phyloP scores from a whole-genome alignment of 1,140 invertebrate genomes.

The Drosophila saltans region DNA sequence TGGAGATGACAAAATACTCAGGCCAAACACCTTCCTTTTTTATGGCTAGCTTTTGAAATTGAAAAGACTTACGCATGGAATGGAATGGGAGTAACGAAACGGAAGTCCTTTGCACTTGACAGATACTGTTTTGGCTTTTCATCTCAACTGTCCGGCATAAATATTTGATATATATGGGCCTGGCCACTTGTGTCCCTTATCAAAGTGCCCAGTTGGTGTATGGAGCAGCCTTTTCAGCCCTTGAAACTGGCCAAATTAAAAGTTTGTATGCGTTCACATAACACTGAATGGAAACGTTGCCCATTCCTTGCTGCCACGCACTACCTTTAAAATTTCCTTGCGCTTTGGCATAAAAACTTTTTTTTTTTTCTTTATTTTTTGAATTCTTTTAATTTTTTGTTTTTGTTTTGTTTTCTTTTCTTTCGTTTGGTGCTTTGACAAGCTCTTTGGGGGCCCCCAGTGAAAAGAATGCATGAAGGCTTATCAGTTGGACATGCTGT shows the following conservation, averaged over 20 bases:
- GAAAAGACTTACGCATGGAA: too few relatives aligned
- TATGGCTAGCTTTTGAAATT: too few relatives aligned
- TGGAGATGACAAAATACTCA: too few relatives aligned
- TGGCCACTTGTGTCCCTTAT: constrained; percentile 19
- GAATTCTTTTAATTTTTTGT: constrained; percentile 53
- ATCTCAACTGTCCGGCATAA: constrained; percentile 57
- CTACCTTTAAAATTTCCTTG: constrained; percentile 67
- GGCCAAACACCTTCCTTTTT: too few relatives aligned
- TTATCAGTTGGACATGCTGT: constrained; percentile 79
- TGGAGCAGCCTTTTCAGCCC: constrained; percentile 59
- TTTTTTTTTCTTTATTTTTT: constrained; percentile 35
- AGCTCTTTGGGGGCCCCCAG: constrained; percentile 14
- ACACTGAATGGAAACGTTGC: constrained; percentile 1
- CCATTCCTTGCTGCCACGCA: constrained; percentile 5
- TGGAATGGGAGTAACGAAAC: not conserved
- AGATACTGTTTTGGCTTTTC: not conserved
- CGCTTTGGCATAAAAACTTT: constrained; percentile 64
- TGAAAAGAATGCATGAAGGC: constrained; percentile 77
- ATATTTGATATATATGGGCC: constrained; percentile 72
- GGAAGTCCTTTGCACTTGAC: constrained; percentile 11
- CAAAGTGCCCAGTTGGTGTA: not conserved
- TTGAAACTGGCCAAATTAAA: constrained; percentile 77
- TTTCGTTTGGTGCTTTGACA: constrained; percentile 25
- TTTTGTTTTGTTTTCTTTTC: constrained; percentile 43
- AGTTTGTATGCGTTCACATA: constrained; percentile 64